Percentiles rank a stretch among this genome's conserved stretches.
These are phyloP conservation scores for Phyllopteryx taeniolatus DNA, from an alignment of 2,113 vertebrate genomes.

Conservation along the genomic window DNA sequence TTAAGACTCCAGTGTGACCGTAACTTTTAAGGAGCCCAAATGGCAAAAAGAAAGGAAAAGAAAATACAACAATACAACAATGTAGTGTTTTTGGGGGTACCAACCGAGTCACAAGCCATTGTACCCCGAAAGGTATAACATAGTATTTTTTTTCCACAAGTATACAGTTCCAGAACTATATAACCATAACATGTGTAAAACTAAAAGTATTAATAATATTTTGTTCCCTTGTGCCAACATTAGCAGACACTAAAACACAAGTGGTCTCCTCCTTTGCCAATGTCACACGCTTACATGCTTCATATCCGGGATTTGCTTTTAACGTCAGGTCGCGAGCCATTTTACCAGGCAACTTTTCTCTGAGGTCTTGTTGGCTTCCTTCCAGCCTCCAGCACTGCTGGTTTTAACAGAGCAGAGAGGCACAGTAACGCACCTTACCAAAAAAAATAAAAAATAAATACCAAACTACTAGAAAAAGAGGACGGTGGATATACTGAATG, in stretches of 20 bases:
- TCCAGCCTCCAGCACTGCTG: constrained; percentile 39
- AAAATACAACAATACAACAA: no score
- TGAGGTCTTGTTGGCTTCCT: constrained; percentile 38
- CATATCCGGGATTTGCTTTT: not conserved
- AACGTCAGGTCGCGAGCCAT: constrained; percentile 25
- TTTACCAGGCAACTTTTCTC: constrained; percentile 26
- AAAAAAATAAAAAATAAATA: constrained; percentile 53
- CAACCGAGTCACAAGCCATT: no score
- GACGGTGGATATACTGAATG: constrained; percentile 2
- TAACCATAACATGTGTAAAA: no score
- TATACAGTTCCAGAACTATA: no score
- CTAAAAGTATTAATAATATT: no score
- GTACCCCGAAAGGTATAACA: no score
- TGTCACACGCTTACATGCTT: not conserved
- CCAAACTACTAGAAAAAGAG: constrained; percentile 57
- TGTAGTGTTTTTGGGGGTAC: no score
- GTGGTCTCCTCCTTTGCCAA: no score
- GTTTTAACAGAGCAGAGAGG: constrained; percentile 51
- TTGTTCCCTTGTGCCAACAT: no score
- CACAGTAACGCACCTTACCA: constrained; percentile 44
- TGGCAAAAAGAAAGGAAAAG: not conserved
- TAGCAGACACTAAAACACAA: no score
- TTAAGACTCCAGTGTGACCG: not conserved
- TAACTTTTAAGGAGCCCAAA: not conserved
- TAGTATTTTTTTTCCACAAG: no score